These are phyloP conservation scores for Rhodinocichla rosea DNA, from an alignment of 2,113 vertebrate genomes.

Conservation along the genomic window DNA sequence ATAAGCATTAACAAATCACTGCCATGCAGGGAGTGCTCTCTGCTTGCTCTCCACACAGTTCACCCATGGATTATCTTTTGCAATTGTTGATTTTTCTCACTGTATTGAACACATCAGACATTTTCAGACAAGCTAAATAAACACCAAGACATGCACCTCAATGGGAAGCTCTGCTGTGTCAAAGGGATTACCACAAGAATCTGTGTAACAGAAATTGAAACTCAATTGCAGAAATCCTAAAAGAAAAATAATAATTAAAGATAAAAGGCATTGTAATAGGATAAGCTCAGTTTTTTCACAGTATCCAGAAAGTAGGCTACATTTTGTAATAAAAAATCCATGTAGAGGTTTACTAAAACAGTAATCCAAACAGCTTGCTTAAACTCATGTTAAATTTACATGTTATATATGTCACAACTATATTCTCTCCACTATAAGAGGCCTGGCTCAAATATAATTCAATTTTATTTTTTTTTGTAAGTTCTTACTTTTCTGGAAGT, in stretches of 20 bases:
- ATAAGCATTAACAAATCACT: neutral
- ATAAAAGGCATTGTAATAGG: neutral
- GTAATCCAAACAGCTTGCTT: neutral
- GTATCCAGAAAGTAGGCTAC: neutral
- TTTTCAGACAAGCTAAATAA: neutral
- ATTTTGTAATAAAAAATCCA: neutral
- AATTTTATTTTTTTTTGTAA: neutral
- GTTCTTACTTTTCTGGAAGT: neutral
- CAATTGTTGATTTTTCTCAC: neutral
- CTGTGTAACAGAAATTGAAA: neutral
- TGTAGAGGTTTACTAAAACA: neutral
- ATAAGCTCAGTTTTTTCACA: neutral
- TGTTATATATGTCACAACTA: neutral
- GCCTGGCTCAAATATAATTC: neutral
- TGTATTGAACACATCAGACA: accelerated
- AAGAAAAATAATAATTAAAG: neutral
- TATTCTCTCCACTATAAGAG: neutral
- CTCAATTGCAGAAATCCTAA: neutral
- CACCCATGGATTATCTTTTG: neutral
- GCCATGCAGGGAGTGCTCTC: neutral
- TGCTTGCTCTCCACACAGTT: neutral
- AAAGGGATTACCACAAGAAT: neutral
- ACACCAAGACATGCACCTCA: neutral
- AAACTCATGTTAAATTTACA: neutral
- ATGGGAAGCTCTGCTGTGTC: neutral